Evolutionary conservation across 2,797 vertebrate genomes (phyloP), one percentile per base, ranked within the genome.

Genomic region (Menidia menidia): DNA sequence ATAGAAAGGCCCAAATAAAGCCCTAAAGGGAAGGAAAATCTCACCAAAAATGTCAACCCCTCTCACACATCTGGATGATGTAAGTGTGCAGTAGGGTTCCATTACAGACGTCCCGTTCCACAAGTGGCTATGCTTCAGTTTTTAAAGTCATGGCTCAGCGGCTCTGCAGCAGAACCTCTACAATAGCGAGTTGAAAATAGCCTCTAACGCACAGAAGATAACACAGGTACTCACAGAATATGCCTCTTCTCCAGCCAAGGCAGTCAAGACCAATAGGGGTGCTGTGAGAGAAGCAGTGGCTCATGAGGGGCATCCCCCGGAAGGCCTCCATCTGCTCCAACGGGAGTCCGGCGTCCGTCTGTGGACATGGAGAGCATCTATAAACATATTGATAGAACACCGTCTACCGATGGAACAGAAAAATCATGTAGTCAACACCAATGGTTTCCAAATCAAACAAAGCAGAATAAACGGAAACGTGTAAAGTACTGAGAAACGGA

Each of bases 221-320:
- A 39, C 6, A 1, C 10, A 39, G 35, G 16, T 50, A 50, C 16
- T 50, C 35, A 59, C 18, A 59, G 13, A 0, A 92, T 61, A 86
- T 6, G 25, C 57, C 78, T 42, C 84, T 84, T 9, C 89, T 92
- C 93, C 95, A 94, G 72, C 94, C 93, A 69, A 94, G 43, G 1
- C 90, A 94, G 89, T 97, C 94, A 64, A 98, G 90, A 60, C 94
- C 95, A 0, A 90, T 90, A 0, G 96, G 96, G 39, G 95, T 96
- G 86, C 96, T 97, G 87, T 95, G 95, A 43, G 96, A 98, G 85
- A 96, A 94, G 0, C 88, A 77, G n/a, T 92, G 93, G 56, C 90
- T 85, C 73, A 93, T 95, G 77, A 95, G 87, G 0, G 91, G 88
- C 53, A 91, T 91, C 15, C 87, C 82, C 41, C 78, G 80, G 73